Evolutionary conservation across 2,888 invertebrate genomes (phyloP), one percentile per base, ranked within the genome.

Genomic region (Trachelus stipa): DNA sequence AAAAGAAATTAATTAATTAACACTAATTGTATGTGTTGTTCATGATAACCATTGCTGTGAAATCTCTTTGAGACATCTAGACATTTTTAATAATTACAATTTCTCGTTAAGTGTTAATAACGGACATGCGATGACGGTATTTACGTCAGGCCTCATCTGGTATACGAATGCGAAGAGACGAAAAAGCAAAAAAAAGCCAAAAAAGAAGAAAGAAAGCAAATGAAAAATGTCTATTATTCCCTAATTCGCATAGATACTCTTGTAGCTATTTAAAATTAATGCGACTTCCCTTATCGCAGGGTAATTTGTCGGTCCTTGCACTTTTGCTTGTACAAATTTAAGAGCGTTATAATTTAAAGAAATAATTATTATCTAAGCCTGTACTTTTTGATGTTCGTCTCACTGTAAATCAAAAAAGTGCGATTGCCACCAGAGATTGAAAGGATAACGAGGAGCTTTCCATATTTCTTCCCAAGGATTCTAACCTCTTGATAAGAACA

Each of bases 1-100:
- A 71, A 56, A 23, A 56, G 9, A 56, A 71, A 71, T 71, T 71
- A 69, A 69, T 69, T 11, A 69, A 30, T 33, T 69, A 71, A 71
- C 56, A 71, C 71, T 71, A 71, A 71, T 71, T 34, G 71, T 71
- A 71, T 71, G 33, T 71, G 71, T 71, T 34, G 33, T 71, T 71
- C 71, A 71, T 71, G 71, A 71, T 71, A 71, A 71, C 71, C 71
- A 71, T 71, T 71, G 71, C 71, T 71, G 71, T 71, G 71, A 71
- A 34, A 34, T 34, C 15, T 34, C 35, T n/a, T 34, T 34, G 74
- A 34, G 74, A 34, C 35, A 34, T 34, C 34, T 35, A 30, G 34
- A 34, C 12, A 35, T 74, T 74, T 34, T 74, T 35, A 74, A 23
- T 30, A 74, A 74, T 74, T 34, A 35, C 11, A 33, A 34, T 23